Evolutionary conservation across 2,113 vertebrate genomes (phyloP).

Genomic region (Apistogramma diplotaenia): DNA sequence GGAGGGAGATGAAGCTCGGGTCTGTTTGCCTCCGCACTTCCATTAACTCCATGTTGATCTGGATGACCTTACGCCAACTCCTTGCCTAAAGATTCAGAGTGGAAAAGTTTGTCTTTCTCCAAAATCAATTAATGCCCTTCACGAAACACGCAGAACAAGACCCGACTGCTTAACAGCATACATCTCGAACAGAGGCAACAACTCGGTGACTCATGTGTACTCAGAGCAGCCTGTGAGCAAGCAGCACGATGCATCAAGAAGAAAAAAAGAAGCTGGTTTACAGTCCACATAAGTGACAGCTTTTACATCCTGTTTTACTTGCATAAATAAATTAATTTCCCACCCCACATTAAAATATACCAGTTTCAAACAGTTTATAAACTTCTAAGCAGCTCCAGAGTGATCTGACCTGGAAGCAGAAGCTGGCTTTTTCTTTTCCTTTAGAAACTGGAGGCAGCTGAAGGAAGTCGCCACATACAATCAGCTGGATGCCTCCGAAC

Average conservation of each 20-base stretch:
- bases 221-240: neutral
- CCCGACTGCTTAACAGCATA: neutral
- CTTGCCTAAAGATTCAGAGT: conserved; percentile 77
- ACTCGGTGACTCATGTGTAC: neutral
- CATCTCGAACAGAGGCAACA: neutral
- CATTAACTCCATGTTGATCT: conserved; percentile 90
- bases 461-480: conserved; percentile 95
- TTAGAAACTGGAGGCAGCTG: conserved; percentile 92
- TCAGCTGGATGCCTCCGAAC: conserved; percentile 96
- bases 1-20: conserved; percentile 86
- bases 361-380: neutral
- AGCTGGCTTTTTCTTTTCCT: conserved; percentile 81
- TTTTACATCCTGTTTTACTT: neutral
- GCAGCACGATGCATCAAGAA: neutral
- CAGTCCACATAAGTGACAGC: neutral
- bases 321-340: fast-evolving
- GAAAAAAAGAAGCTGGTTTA: neutral
- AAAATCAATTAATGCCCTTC: neutral
- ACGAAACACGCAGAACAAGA: neutral
- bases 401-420: conserved; percentile 91
- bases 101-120: neutral
- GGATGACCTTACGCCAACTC: conserved; percentile 91
- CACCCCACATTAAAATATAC: neutral
- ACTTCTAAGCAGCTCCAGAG: neutral
- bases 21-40: conserved; percentile 91